phyloP scores from a whole-genome alignment of 1,140 invertebrate genomes.

The Macrotrachela quadricornifera region DNA sequence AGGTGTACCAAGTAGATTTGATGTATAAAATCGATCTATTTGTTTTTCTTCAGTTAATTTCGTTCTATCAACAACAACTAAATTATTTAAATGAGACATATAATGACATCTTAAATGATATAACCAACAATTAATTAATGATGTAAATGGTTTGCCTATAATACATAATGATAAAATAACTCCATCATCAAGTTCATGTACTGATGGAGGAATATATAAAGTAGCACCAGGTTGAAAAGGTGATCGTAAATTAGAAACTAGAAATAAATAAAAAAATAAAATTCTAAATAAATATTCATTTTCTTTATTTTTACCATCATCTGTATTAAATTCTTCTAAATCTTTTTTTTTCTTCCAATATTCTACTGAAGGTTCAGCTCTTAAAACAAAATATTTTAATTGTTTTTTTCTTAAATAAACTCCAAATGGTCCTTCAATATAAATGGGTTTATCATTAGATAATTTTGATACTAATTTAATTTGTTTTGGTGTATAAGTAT shows the following conservation, averaged over 20 bases:
- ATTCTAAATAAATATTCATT: neutral
- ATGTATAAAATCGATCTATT: too few relatives aligned
- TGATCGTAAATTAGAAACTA: too few relatives aligned
- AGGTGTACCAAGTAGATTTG: too few relatives aligned
- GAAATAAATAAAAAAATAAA: constrained; percentile 7
- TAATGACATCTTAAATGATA: too few relatives aligned
- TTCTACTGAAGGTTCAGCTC: constrained; percentile 38
- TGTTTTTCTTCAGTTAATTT: too few relatives aligned
- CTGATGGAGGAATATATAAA: constrained; percentile 29
- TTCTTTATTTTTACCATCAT: constrained; percentile 10
- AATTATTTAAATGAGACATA: too few relatives aligned
- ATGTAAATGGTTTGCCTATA: constrained; percentile 40
- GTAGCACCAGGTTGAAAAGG: neutral
- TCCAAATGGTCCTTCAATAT: constrained; percentile 63
- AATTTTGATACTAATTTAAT: constrained; percentile 43
- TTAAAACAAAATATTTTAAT: constrained; percentile 64
- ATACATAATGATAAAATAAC: constrained; percentile 62
- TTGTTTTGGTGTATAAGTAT: constrained; percentile 58
- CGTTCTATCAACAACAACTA: too few relatives aligned
- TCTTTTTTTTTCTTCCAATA: constrained; percentile 21
- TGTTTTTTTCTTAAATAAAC: constrained; percentile 52
- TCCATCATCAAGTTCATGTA: constrained; percentile 83
- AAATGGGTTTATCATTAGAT: constrained; percentile 42
- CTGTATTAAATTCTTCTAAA: constrained; percentile 20
- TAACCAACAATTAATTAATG: too few relatives aligned